phyloP scores from a whole-genome alignment of 2,113 vertebrate species.

The Naja naja region DNA sequence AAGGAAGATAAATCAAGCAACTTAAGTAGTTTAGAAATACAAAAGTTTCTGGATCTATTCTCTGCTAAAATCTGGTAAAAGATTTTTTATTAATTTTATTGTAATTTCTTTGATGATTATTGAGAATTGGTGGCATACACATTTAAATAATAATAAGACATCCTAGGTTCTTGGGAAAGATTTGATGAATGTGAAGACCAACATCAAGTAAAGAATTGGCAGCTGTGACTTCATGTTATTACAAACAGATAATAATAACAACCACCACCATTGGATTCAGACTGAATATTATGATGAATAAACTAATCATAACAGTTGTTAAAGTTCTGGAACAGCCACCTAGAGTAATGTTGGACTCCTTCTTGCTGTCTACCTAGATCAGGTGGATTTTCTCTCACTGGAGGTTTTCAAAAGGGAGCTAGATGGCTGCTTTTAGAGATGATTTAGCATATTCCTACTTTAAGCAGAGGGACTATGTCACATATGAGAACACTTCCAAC shows the following conservation, averaged over 20 bases:
- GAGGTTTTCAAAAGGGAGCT: background rate
- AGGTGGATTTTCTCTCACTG: background rate
- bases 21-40: background rate
- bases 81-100: background rate
- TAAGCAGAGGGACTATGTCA: background rate
- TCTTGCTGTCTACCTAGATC: background rate
- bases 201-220: background rate
- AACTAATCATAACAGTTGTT: background rate
- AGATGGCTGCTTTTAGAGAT: background rate
- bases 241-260: background rate
- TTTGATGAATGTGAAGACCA: background rate
- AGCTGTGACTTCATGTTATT: background rate
- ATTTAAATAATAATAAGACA: background rate
- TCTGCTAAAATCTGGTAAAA: background rate
- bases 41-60: background rate
- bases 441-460: background rate
- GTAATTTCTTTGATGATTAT: background rate
- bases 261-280: background rate
- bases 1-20: background rate
- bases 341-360: background rate
- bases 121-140: background rate
- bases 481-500: background rate
- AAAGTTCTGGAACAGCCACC: background rate
- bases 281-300: background rate
- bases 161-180: background rate